A percentile compares a stretch with the other conserved stretches of the same genome.
These are phyloP conservation scores for Drosophila kanekoi DNA, from an alignment of 2,888 invertebrate species.

Conservation along the genomic window DNA sequence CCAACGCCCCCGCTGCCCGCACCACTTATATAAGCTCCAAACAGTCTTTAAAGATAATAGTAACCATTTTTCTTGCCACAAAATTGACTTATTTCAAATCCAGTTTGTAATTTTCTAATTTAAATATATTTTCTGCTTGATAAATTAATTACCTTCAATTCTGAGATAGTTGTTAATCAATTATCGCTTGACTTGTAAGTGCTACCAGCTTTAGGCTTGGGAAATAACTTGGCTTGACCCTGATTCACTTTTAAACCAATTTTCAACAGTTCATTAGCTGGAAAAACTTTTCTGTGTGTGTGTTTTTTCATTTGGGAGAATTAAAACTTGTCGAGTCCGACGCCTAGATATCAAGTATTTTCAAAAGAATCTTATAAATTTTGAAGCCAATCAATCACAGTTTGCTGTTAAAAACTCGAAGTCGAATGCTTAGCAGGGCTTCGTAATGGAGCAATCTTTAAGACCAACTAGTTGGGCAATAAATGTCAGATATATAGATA, in stretches of 20 bases:
- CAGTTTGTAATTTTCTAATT: background rate
- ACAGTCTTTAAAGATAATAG: background rate
- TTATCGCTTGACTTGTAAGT: background rate
- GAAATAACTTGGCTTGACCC: background rate
- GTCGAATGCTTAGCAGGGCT: constrained; percentile 11
- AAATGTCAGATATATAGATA: constrained; percentile 16
- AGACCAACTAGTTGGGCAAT: constrained; percentile 11
- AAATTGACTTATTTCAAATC: background rate
- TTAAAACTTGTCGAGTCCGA: too few relatives aligned
- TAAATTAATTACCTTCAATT: constrained; percentile 6
- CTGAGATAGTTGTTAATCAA: constrained; percentile 11
- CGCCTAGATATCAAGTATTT: too few relatives aligned
- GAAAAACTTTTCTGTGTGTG: too few relatives aligned
- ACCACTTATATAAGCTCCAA: background rate
- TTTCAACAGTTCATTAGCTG: background rate
- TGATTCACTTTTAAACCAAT: constrained; percentile 14
- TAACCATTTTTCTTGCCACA: background rate
- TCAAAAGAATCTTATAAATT: background rate
- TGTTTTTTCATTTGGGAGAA: too few relatives aligned
- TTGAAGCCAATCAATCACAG: constrained; percentile 19
- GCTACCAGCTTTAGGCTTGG: background rate
- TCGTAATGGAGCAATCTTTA: constrained; percentile 22
- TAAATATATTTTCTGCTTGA: constrained; percentile 5
- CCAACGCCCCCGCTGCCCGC: background rate
- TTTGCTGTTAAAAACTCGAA: background rate